Conservation (phyloP, 2,113 vertebrate species). For the Hassar affinis region DNA sequence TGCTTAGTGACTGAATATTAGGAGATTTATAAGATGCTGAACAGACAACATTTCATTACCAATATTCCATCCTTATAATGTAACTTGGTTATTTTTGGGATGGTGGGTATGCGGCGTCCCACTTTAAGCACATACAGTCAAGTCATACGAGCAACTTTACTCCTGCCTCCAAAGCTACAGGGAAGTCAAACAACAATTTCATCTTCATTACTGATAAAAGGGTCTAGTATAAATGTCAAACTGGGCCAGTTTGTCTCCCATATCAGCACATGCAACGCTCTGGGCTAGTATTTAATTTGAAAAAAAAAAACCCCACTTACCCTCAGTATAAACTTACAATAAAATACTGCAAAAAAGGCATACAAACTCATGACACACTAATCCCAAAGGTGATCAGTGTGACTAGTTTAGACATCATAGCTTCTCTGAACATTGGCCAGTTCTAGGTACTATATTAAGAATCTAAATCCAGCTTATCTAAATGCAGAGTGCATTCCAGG, state of each 20-base stretch:
- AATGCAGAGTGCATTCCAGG: conserved; percentile 34
- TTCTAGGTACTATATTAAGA: conserved; percentile 12
- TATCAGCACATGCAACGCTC: not conserved
- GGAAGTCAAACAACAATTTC: not conserved
- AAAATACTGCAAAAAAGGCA: not conserved
- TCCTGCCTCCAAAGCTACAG: not conserved
- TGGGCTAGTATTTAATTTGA: not conserved
- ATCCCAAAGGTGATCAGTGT: not conserved
- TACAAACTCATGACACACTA: not conserved
- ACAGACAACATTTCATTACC: not conserved
- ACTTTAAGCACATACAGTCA: not conserved
- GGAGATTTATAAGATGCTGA: not conserved
- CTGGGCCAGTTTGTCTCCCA: not conserved
- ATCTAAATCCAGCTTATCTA: conserved; percentile 8
- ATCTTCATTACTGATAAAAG: not conserved
- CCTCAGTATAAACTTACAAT: not conserved
- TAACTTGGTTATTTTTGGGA: not conserved
- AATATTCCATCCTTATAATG: not conserved
- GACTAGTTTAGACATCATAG: conserved; percentile 18
- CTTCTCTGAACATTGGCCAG: conserved; percentile 18
- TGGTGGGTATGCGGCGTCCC: no score
- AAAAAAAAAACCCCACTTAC: not conserved
- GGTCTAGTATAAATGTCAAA: not conserved
- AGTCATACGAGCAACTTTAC: not conserved
- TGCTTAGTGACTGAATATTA: not conserved